These are phyloP conservation scores for Cyanoderma ruficeps DNA, from an alignment of 2,113 vertebrate species.

Conservation along the genomic window DNA sequence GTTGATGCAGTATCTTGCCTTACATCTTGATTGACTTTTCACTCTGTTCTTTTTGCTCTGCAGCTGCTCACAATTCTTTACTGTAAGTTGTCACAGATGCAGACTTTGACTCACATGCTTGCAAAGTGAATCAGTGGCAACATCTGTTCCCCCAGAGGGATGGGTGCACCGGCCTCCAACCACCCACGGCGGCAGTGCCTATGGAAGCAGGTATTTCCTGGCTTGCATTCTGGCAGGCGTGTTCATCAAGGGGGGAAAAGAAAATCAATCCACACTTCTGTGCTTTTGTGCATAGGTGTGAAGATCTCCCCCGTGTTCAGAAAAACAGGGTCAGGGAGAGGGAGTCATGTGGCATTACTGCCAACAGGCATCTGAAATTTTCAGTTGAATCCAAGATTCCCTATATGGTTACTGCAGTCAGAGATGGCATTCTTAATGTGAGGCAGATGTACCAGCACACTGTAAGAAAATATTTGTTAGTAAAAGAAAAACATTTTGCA, in stretches of 20 bases:
- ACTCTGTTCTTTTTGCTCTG: neutral
- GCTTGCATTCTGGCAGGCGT: neutral
- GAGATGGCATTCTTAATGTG: neutral
- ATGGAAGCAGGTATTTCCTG: conserved; percentile 56
- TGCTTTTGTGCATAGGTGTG: neutral
- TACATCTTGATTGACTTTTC: conserved; percentile 35
- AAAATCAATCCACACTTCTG: neutral
- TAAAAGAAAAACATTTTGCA: neutral
- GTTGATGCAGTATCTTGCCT: neutral
- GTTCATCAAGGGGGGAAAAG: neutral
- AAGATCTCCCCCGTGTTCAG: neutral
- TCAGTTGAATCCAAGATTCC: neutral
- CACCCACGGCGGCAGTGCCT: conserved; percentile 33
- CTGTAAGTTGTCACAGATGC: conserved; percentile 56
- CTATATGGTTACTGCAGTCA: neutral
- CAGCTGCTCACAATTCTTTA: conserved; percentile 45
- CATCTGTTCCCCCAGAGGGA: conserved; percentile 56
- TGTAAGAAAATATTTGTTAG: neutral
- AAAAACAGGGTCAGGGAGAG: neutral
- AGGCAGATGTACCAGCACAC: neutral
- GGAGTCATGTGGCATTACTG: neutral
- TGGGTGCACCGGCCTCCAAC: conserved; percentile 42
- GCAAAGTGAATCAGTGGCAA: conserved; percentile 60
- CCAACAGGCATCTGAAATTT: neutral
- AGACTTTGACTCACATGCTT: conserved; percentile 38